phyloP scores from a whole-genome alignment of 1,140 invertebrate species.

The Brachionus rubens region DNA sequence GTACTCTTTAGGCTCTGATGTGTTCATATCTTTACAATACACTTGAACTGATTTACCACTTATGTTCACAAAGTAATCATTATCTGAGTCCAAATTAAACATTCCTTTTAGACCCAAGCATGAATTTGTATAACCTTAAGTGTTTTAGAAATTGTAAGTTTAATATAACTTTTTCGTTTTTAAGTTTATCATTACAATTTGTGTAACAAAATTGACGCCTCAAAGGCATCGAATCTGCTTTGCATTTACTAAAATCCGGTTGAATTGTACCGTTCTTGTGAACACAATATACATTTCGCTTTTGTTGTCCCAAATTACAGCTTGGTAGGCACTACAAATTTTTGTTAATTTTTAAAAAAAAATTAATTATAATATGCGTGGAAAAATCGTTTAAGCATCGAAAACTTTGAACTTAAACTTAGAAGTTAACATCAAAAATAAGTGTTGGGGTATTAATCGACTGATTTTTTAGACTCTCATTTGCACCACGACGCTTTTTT shows the following conservation, averaged over 20 bases:
- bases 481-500: no score
- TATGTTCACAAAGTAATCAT: constrained; percentile 19
- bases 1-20: constrained; percentile 18
- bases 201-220: constrained; percentile 33
- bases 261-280: not conserved
- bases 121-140: constrained; percentile 11
- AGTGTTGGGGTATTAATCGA: no score
- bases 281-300: not conserved
- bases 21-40: constrained; percentile 42
- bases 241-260: constrained; percentile 12
- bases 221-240: constrained; percentile 3
- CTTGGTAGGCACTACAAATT: not conserved
- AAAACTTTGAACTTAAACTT: no score
- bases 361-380: no score
- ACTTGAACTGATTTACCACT: constrained; percentile 6
- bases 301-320: not conserved
- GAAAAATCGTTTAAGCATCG: no score
- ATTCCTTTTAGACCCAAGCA: constrained; percentile 14
- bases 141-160: not conserved
- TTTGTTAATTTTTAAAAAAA: no score
- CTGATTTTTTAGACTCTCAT: no score
- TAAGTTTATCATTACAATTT: constrained; percentile 14
- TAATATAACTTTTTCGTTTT: not conserved
- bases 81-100: not conserved
- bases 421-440: no score